Evolutionary conservation across 2,113 vertebrate genomes (phyloP).

Genomic region (Otolemur garnettii): DNA sequence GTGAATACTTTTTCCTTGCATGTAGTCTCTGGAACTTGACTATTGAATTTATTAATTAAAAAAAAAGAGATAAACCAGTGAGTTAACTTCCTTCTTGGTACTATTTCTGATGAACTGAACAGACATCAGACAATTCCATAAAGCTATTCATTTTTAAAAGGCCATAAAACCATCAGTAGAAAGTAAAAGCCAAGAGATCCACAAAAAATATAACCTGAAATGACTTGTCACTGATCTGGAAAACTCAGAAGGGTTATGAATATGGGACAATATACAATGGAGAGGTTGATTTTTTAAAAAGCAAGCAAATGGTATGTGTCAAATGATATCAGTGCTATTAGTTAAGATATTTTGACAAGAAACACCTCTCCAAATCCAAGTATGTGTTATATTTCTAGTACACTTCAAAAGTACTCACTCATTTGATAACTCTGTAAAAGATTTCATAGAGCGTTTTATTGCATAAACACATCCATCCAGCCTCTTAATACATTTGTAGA

Average conservation of each 20-base stretch:
- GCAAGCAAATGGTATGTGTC: neutral
- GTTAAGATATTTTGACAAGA: constrained; percentile 32
- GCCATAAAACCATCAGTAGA: neutral
- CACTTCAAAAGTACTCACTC: constrained; percentile 92
- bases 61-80: neutral
- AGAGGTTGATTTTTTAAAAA: neutral
- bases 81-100: constrained; percentile 8
- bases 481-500: constrained; percentile 98
- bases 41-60: constrained; percentile 24
- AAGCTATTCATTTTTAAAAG: neutral
- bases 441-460: constrained; percentile 94
- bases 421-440: constrained; percentile 92
- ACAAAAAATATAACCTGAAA: neutral
- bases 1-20: constrained; percentile 11
- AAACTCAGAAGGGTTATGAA: constrained; percentile 9
- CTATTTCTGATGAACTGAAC: constrained; percentile 22
- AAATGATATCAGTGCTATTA: neutral
- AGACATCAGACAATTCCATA: neutral
- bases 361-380: neutral
- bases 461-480: constrained; percentile 98
- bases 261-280: neutral
- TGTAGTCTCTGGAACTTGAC: neutral
- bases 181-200: neutral
- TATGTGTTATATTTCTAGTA: neutral
- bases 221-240: neutral